Evolutionary conservation across 2,888 invertebrate species (phyloP).

Genomic region (Mycalesis mineus): DNA sequence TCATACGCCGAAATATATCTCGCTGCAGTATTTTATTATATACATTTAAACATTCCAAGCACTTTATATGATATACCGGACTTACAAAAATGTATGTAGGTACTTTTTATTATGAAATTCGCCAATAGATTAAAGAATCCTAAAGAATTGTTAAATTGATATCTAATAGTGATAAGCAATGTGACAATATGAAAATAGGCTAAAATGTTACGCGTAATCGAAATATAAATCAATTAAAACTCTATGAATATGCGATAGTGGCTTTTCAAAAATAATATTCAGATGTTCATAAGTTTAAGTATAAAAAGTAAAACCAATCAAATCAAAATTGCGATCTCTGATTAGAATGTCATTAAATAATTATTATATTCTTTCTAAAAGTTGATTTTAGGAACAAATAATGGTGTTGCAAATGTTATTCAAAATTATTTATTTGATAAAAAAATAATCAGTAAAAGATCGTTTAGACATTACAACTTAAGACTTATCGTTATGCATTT

Average conservation of each 20-base stretch:
- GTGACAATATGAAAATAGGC: constrained; percentile 72
- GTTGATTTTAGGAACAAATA: no score
- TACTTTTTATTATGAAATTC: not conserved
- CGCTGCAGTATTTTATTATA: not conserved
- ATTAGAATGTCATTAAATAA: no score
- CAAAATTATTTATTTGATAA: not conserved
- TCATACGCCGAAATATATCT: not conserved
- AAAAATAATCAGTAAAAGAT: not conserved
- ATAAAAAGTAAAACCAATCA: no score
- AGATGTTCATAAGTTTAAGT: no score
- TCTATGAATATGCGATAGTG: constrained; percentile 4
- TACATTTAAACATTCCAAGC: constrained; percentile 18
- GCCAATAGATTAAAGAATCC: constrained; percentile 12
- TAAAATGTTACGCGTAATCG: constrained; percentile 47
- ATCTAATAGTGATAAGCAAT: constrained; percentile 61
- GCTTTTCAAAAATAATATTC: not conserved
- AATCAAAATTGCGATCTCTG: no score
- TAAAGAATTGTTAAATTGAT: constrained; percentile 22
- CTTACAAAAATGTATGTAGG: not conserved
- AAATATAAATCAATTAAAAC: constrained; percentile 23
- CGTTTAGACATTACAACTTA: not conserved
- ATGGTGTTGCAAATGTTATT: no score
- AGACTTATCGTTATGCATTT: not conserved
- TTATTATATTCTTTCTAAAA: no score
- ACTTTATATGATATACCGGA: not conserved